Base-by-base conservation (phyloP, 2,888 invertebrate genomes). In the Ennomos quercinarius region DNA sequence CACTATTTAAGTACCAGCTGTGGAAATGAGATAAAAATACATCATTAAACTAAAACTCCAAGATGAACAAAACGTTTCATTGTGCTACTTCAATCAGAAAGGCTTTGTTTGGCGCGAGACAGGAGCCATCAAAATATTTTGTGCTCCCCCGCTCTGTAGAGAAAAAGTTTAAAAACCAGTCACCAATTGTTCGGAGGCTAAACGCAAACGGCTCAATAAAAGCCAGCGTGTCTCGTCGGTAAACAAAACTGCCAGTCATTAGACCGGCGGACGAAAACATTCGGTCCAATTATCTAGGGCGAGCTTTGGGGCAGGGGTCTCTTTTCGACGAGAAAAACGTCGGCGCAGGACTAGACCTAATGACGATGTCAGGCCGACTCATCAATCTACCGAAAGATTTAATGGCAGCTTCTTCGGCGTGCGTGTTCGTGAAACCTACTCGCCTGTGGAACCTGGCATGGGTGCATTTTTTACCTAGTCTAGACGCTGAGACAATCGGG, bases 211-310 rank as follows among this genome's bases (percentile, higher is more conserved):
- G 82, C 85, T 89, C 86, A 85, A 87, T 87, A 87, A 88, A 86
- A 84, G 83, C 76, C 77, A 77, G 80, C 77, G 74, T 83, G 87
- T 87, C 86, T 81, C 85, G 81, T 82, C 80, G 80, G 86, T 84
- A 87, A 89, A 91, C 86, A 89, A 84, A 89, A 89, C 83, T 86
- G 88, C 86, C 86, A 86, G 91, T 90, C 90, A 90, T 91, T 90
- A 91, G 83, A 84, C 79, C 71, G 83, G 73, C 84, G 84, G 83
- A 81, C 81, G 85, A 87, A 87, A 90, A 87, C 86, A 87, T 89
- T 89, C 81, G 81, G 80, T 83, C 84, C 90, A 91, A 91, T 91
- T 90, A 89, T 89, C 83, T 82, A 73, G 73, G 69, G 74, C 71
- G 68, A 67, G 64, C 70, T 76, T 66, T 65, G 59, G 70, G 56